These are phyloP conservation scores for Toxostoma redivivum DNA, from an alignment of 2,113 vertebrate species.

Conservation along the genomic window DNA sequence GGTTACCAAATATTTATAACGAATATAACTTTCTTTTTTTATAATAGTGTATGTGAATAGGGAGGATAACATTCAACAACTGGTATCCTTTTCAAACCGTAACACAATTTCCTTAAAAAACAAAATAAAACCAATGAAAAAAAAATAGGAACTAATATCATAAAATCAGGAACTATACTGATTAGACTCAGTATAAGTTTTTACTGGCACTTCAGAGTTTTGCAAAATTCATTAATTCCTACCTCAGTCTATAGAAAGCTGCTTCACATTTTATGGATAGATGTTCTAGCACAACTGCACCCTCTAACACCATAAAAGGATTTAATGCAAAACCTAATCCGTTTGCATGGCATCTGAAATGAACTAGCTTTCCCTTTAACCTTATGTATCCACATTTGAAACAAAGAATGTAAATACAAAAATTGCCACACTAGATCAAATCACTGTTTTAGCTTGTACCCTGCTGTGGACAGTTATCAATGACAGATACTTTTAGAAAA, in stretches of 20 bases:
- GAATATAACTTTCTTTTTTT: background rate
- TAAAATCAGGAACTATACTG: background rate
- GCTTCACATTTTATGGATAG: background rate
- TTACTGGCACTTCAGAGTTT: background rate
- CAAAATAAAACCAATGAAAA: background rate
- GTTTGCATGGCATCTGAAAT: background rate
- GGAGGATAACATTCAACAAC: background rate
- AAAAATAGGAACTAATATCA: background rate
- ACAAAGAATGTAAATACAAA: background rate
- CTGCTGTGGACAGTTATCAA: background rate
- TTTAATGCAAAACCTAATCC: constrained; percentile 2
- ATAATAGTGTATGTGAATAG: background rate
- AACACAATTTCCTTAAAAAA: background rate
- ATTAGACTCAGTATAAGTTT: background rate
- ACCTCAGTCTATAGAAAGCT: background rate
- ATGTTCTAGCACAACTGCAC: background rate
- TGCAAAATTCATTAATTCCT: background rate
- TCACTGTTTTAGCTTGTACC: background rate
- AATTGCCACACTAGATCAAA: background rate
- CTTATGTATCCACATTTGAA: background rate
- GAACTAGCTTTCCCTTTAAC: background rate
- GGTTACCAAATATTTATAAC: background rate
- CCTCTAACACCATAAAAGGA: background rate
- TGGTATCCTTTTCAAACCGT: background rate
- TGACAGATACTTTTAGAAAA: background rate